Conservation (phyloP, 2,113 vertebrate genomes). For the Takifugu bimaculatus region DNA sequence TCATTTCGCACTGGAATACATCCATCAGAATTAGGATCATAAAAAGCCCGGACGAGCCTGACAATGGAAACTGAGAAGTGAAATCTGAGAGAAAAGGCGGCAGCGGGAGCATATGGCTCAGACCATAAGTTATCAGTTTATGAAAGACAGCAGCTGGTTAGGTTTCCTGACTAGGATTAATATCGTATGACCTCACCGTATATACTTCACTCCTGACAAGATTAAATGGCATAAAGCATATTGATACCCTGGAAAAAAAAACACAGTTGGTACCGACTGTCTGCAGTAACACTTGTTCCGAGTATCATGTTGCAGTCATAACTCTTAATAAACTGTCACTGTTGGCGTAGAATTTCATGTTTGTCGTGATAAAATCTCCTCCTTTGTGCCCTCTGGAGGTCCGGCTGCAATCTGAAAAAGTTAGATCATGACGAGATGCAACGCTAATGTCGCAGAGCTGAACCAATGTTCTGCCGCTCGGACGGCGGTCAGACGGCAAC, state of each 20-base stretch:
- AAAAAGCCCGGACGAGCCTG: conserved; percentile 56
- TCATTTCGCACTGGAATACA: conserved; percentile 66
- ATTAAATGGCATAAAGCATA: conserved; percentile 27
- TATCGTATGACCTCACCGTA: conserved; percentile 40
- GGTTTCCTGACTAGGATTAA: conserved; percentile 40
- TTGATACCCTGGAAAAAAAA: conserved; percentile 43
- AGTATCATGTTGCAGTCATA: conserved; percentile 49
- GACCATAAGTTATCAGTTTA: conserved; percentile 55
- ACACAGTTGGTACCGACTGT: conserved; percentile 39
- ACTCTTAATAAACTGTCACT: conserved; percentile 27
- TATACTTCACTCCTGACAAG: conserved; percentile 41
- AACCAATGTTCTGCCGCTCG: conserved; percentile 1
- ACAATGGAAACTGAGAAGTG: conserved; percentile 60
- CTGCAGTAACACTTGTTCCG: conserved; percentile 41
- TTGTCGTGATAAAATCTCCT: conserved; percentile 9
- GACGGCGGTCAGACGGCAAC: not conserved
- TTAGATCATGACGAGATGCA: not conserved
- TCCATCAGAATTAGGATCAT: conserved; percentile 65
- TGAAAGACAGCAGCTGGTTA: conserved; percentile 55
- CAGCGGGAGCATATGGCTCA: conserved; percentile 55
- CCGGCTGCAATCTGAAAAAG: conserved; percentile 2
- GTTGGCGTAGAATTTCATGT: conserved; percentile 21
- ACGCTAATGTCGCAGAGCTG: not conserved
- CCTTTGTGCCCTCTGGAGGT: conserved; percentile 3
- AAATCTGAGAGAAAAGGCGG: conserved; percentile 52